Conservation (phyloP, 2,113 vertebrate species). For the Scomber colias region DNA sequence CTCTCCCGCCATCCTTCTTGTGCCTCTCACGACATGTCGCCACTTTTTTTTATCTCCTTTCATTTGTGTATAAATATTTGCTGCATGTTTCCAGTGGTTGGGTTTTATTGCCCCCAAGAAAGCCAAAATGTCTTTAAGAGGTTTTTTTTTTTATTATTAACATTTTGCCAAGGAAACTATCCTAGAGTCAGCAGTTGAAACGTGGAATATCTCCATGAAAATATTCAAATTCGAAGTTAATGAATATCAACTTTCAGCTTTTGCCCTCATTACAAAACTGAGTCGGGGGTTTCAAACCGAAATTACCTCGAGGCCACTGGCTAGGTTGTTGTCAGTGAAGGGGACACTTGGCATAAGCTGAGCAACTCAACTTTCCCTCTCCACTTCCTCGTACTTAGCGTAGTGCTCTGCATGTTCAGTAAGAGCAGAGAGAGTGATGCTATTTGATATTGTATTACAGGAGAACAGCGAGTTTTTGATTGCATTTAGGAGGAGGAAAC, state of each 20-base stretch:
- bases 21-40: constrained; percentile 6
- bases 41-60: constrained; percentile 4
- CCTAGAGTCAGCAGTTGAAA: background rate
- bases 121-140: background rate
- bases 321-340: background rate
- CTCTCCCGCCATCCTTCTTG: constrained; percentile 21
- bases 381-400: too few relatives aligned
- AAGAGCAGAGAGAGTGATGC: background rate
- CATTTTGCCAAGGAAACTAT: background rate
- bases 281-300: background rate
- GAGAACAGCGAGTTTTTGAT: background rate
- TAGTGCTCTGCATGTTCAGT: background rate
- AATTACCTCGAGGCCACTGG: background rate
- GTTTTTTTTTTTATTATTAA: background rate
- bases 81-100: background rate
- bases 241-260: background rate
- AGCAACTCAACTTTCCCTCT: too few relatives aligned
- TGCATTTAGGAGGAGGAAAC: background rate
- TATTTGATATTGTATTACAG: background rate
- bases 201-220: background rate
- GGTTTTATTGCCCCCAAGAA: background rate
- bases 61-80: constrained; percentile 17
- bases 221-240: background rate
- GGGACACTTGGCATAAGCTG: background rate
- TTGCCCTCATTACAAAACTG: background rate